These are phyloP conservation scores for Pogonophryne albipinna DNA, from an alignment of 2,797 vertebrate species.

Conservation along the genomic window DNA sequence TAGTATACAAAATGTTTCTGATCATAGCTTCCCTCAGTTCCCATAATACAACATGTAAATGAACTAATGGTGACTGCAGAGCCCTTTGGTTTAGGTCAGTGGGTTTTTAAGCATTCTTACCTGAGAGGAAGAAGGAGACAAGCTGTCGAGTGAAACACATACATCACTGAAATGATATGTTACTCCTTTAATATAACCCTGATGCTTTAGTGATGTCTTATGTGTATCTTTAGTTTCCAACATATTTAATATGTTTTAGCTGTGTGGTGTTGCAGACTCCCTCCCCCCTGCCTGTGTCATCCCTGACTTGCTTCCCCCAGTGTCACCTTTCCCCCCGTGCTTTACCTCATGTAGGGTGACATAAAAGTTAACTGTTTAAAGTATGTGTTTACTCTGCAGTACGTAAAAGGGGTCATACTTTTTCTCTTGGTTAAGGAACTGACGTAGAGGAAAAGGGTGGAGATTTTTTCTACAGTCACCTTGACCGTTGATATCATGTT, in stretches of 20 bases:
- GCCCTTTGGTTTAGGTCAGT: not conserved
- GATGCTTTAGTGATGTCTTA: not conserved
- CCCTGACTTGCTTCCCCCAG: not conserved
- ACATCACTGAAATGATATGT: too few relatives aligned
- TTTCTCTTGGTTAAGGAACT: not conserved
- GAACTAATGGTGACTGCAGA: too few relatives aligned
- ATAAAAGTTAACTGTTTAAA: not conserved
- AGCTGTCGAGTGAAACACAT: too few relatives aligned
- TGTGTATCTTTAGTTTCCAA: not conserved
- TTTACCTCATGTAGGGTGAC: not conserved
- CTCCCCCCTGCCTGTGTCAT: not conserved
- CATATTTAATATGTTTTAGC: not conserved
- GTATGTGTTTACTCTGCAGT: not conserved
- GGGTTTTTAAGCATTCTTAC: too few relatives aligned
- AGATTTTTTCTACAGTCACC: too few relatives aligned
- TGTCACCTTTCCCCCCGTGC: not conserved
- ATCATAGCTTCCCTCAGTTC: too few relatives aligned
- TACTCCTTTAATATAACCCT: not conserved
- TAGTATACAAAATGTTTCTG: too few relatives aligned
- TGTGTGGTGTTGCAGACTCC: not conserved
- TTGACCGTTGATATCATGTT: too few relatives aligned
- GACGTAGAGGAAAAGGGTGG: too few relatives aligned
- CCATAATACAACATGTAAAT: not conserved
- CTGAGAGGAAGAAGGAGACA: not conserved
- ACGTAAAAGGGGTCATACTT: not conserved